A percentile compares a stretch with the other conserved stretches of the same genome.
phyloP scores from a whole-genome alignment of 2,888 invertebrate genomes.

The Alviniconcha strummeri region DNA sequence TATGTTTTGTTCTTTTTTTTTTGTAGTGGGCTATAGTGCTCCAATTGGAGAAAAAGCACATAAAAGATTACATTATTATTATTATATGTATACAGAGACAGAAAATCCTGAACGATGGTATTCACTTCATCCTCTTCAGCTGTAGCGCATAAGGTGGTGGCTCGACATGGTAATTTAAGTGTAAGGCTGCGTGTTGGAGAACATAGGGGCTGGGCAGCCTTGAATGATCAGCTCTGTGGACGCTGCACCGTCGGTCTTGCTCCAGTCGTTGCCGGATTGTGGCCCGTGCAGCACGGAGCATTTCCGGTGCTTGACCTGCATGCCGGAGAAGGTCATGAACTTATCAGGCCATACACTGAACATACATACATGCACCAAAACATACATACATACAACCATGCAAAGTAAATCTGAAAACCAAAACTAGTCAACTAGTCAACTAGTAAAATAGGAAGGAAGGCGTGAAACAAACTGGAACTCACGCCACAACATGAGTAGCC shows the following conservation, averaged over 20 bases:
- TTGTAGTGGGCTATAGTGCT: no score
- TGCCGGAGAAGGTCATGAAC: background rate
- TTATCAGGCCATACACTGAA: background rate
- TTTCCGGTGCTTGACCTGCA: background rate
- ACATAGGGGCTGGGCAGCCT: background rate
- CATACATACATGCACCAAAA: no score
- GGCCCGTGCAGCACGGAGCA: slow-evolving; percentile 1
- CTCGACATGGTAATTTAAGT: background rate
- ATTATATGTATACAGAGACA: no score
- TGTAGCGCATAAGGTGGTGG: background rate
- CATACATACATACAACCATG: no score
- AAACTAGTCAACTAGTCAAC: no score
- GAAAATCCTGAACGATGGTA: background rate
- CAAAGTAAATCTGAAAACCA: no score
- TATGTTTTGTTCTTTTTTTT: no score
- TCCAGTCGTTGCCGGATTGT: background rate
- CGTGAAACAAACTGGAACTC: no score
- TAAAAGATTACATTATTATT: no score
- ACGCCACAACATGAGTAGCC: no score
- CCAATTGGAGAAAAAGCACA: no score
- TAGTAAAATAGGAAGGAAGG: no score
- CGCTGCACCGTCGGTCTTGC: background rate
- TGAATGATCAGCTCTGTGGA: background rate
- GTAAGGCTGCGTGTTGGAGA: background rate
- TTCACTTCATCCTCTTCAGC: background rate